Conservation (phyloP, 2,888 invertebrate genomes). For the Oscheius onirici region DNA sequence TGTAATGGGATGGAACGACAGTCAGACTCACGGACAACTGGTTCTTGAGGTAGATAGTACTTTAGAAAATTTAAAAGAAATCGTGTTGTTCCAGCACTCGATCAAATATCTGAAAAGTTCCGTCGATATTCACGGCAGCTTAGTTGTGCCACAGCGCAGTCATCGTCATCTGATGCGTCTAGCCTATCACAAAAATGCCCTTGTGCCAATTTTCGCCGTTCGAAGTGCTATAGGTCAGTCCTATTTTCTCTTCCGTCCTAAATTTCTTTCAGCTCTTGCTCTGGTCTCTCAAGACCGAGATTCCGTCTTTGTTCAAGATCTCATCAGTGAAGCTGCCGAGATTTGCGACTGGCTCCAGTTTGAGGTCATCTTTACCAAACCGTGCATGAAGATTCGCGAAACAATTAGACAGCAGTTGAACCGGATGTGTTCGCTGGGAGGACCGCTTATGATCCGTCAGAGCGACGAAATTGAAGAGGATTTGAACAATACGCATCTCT, state of each 20-base stretch:
- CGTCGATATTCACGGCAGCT: conserved; percentile 19
- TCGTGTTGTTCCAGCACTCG: conserved; percentile 33
- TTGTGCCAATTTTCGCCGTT: conserved; percentile 54
- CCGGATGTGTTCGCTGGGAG: conserved; percentile 31
- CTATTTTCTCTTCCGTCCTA: neutral
- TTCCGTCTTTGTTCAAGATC: conserved; percentile 5
- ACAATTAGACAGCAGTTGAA: conserved; percentile 34
- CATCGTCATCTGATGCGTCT: conserved; percentile 53
- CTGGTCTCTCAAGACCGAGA: conserved; percentile 32
- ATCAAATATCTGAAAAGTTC: conserved; percentile 15
- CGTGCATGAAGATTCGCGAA: conserved; percentile 20
- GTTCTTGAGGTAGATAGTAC: conserved; percentile 16
- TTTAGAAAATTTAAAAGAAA: neutral
- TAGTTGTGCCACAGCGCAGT: conserved; percentile 25
- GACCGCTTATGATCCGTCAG: conserved; percentile 20
- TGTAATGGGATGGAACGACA: conserved; percentile 45
- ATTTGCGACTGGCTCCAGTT: conserved; percentile 60
- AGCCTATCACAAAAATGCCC: conserved; percentile 62
- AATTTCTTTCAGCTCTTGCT: conserved; percentile 47
- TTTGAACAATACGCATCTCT: neutral
- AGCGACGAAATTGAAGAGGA: conserved; percentile 34
- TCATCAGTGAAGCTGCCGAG: conserved; percentile 42
- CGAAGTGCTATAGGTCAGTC: conserved; percentile 56
- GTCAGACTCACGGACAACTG: neutral
- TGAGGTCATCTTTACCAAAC: conserved; percentile 57